Conservation (phyloP, 2,797 vertebrate species). For the Chelmon rostratus region DNA sequence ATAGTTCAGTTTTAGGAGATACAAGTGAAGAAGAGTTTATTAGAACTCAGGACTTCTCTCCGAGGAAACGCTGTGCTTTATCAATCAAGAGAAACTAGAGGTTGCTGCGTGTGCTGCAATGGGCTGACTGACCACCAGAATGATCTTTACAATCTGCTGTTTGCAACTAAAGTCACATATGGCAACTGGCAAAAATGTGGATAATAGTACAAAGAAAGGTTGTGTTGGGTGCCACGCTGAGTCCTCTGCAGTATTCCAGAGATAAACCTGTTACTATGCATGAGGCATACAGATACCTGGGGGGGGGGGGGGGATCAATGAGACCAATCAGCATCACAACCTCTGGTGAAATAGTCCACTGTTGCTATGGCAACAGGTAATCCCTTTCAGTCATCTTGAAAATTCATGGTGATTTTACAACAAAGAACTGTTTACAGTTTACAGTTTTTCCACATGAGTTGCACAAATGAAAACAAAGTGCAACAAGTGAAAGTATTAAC, state of each 20-base stretch:
- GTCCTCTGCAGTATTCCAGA: slow-evolving; percentile 35
- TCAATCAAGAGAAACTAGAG: slow-evolving; percentile 11
- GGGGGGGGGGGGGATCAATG: slow-evolving; percentile 47
- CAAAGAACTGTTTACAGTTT: background rate
- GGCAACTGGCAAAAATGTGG: background rate
- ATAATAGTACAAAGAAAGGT: background rate
- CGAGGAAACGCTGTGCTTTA: slow-evolving; percentile 10
- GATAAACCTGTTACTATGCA: slow-evolving; percentile 58
- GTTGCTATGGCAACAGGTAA: slow-evolving; percentile 77
- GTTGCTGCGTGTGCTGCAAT: background rate
- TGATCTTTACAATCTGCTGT: slow-evolving; percentile 6
- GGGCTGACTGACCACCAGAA: slow-evolving; percentile 6
- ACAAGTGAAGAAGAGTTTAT: background rate
- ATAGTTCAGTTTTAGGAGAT: background rate
- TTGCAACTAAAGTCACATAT: slow-evolving; percentile 8
- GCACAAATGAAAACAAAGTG: background rate
- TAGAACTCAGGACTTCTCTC: background rate
- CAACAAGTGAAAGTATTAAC: background rate
- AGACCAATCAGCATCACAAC: slow-evolving; percentile 59
- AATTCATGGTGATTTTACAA: slow-evolving; percentile 30
- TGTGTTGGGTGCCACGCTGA: slow-evolving; percentile 7
- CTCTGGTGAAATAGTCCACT: slow-evolving; percentile 39
- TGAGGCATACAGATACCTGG: slow-evolving; percentile 43
- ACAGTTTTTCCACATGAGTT: background rate
- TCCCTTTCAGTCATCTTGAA: slow-evolving; percentile 46